Base-by-base conservation (phyloP, 2,888 invertebrate species). In the Agrenia bidenticulata region DNA sequence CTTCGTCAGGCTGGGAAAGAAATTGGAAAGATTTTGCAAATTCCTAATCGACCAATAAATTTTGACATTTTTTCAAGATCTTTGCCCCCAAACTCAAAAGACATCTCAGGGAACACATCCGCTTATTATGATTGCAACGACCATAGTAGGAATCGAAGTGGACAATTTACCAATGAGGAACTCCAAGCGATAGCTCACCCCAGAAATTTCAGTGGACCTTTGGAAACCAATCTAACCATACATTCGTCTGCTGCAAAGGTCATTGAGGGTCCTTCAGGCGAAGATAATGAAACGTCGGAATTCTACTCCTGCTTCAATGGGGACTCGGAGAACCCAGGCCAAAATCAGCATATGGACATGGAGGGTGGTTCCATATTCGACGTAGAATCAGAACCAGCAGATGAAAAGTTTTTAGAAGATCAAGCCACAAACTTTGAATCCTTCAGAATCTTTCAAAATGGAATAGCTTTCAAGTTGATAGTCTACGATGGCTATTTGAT, bases 401-500 rank as follows among this genome's bases (percentile, higher is more conserved):
- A 69, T 5, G 69, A 69, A 51, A 66, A 65, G 60, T 69, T 69
- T 55, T 58, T 61, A 9, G 69, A 63, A 41, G 27, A 61, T 15
- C 56, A 61, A 2, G 53, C 61, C 2, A 66, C 66, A 26, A 63
- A 66, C 21, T 66, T 63, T 49, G 64, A 66, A 37, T 61, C 61
- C 27, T 75, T 76, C 39, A 60, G 67, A 53, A 67, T 72, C 21
- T 76, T 74, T 39, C 61, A 70, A 55, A 68, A 62, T 64, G 76
- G 76, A 15, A 64, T 70, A 45, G 56, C 45, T 39, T 65, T 69
- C 26, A 62, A 73, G 24, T 57, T 76, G 1, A 66, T 70, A 45
- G 68, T 75, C 27, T 64, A 66, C 32, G 71, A 73, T 42, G 70
- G 73, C 23, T 76, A 70, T 56, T 61, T 76, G 15, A 73, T 72